Base-by-base conservation (phyloP, 2,888 invertebrate genomes). In the Coenonympha arcania region DNA sequence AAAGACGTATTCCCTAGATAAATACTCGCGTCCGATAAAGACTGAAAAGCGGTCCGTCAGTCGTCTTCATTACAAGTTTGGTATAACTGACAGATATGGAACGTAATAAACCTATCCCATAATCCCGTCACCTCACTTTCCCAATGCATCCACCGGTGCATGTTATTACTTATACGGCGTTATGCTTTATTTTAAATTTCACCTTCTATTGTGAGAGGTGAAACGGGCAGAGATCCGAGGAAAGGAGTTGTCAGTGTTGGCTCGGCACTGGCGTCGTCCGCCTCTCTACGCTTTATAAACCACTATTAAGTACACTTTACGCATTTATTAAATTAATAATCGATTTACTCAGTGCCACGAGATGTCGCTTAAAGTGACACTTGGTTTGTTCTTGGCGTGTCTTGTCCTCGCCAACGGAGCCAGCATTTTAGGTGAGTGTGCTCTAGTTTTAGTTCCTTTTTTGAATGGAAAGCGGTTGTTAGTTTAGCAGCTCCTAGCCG, bases 121-220 rank as follows among this genome's bases (percentile, higher is more conserved):
- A 9, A 54, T 39, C 33, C 41, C 28, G 34, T 54, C 52, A 46
- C 28, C 50, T 62, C 64, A 74, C 84, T 85, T 83, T 85, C 83
- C 71, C 74, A 65, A 63, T 83, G 81, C 83, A 86, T 77, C 76
- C 68, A 67, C 68, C 66, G 76, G 68, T 82, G 82, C 81, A 83
- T 79, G 67, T 76, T 69, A 76, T 79, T 77, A 79, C 68, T 65
- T n/a, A 62, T 69, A 72, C 73, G 62, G 68, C 69, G 77, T 82
- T 83, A 82, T 81, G 78, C 76, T 81, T 85, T 83, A 84, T 81
- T 85, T 64, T 79, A 82, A 85, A 81, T 85, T 85, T 86, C 86
- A 85, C 85, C 84, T 84, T 84, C 86, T 83, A 83, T 85, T 85
- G 82, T 83, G 71, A 76, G 74, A 73, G 75, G 85, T 82, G 83